Evolutionary conservation across 2,797 vertebrate genomes (phyloP), one percentile per base, ranked within the genome.

Genomic region (Pogoniulus pusillus): DNA sequence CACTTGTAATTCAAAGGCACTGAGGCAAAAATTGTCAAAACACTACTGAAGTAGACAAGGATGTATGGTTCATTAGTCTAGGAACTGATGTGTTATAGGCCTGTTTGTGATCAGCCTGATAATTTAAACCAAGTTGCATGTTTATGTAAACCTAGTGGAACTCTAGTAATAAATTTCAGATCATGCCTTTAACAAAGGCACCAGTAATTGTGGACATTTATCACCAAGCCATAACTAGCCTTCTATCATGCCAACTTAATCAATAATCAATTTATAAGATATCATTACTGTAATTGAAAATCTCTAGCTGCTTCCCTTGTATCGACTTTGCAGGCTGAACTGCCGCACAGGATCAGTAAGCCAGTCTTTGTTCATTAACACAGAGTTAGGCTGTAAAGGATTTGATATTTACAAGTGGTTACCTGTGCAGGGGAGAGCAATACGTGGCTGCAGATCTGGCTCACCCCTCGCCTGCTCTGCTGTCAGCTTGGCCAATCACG

Each of bases 1-100:
- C 83, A 89, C 68, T 95, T 96, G 93, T 95, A 97, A 97, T 97
- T 96, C 96, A 95, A 95, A 97, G 62, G 87, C 93, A 97, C 79
- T 91, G 94, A 97, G 93, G 96, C 96, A 97, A 96, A 96, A 97
- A 94, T 91, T 97, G 96, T 97, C 96, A 97, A 96, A 98, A 97
- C 91, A 93, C 93, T 97, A 89, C 92, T 69, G 51, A 96, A 97
- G 95, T 86, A 71, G 84, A 96, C 95, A 97, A 93, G 86, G 76
- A 96, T 93, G 68, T 88, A 95, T 95, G 94, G 91, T 96, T 97
- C 97, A 97, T 97, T 98, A 97, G 91, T 91, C 91, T 91, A 87
- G 75, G 91, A 97, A 96, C 66, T 85, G 96, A 96, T 96, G 95
- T 76, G 39, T 91, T 96, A 91, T 94, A 92, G 94, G 94, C 87